Base-by-base conservation (phyloP, 1,140 invertebrate genomes). In the Drosophila gunungcola region DNA sequence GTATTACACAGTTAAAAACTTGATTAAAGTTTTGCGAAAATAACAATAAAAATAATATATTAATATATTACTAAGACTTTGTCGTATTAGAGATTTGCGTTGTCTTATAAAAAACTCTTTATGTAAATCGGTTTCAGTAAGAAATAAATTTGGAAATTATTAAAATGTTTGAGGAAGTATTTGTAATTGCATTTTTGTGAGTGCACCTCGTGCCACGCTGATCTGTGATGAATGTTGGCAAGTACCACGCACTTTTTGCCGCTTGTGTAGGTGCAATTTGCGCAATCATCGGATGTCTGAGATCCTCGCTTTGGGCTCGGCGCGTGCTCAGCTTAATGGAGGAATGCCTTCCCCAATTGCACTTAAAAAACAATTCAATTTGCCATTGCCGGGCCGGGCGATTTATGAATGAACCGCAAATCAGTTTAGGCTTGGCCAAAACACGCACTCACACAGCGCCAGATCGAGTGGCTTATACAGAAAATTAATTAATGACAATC, bases 401-500 rank as follows among this genome's bases (percentile, higher is more conserved):
- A 84, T 89, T 89, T 89, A 90, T 89, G 84, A 89, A 89, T 89
- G 84, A 89, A 83, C 61, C 48, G 52, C 56, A 58, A 63, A 67
- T 78, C 45, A 64, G 68, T 68, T 68, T 67, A 75, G 68, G 69
- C 63, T 78, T 78, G 79, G 79, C 79, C 54, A 63, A 55, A 55
- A 41, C 48, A 60, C 56, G 7, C 34, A 39, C 54, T 27, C 42
- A 68, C 55, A 54, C 72, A 34, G 4, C 39, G 36, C 7, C 27
- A 13, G 48, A 55, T 48, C 11, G 38, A 10, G 6, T 63, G 42
- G 25, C 65, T 56, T 70, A 57, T 70, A 72, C 68, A 72, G 51
- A 89, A 89, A 89, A 89, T 89, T 89, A 89, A 89, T 89, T 89
- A 89, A 90, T 80, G 80, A 80, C 85, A 89, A 89, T 89, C 84